Conservation (phyloP, 1,140 invertebrate species). For the Lepidurus apus region DNA sequence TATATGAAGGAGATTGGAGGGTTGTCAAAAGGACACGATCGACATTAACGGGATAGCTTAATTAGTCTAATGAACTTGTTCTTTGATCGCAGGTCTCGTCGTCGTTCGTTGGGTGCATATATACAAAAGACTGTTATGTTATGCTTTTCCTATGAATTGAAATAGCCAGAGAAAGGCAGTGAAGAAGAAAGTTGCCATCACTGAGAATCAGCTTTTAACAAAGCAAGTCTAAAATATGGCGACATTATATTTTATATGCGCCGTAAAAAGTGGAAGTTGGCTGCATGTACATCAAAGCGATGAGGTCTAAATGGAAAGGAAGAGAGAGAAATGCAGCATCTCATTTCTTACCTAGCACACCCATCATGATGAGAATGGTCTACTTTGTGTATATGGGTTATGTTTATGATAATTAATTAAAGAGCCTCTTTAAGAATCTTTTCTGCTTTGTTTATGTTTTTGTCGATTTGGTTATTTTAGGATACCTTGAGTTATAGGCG, state of each 20-base stretch:
- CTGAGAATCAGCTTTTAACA: neutral
- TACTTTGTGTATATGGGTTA: neutral
- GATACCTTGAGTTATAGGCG: too few species aligned
- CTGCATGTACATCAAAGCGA: slow-evolving; percentile 13
- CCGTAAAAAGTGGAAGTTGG: neutral
- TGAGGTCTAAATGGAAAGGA: neutral
- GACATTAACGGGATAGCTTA: neutral
- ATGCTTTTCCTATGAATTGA: neutral
- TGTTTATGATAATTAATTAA: neutral
- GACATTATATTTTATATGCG: neutral
- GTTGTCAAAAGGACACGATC: neutral
- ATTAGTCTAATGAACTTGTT: neutral
- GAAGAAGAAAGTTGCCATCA: slow-evolving; percentile 15
- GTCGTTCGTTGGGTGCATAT: neutral
- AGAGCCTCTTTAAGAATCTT: neutral
- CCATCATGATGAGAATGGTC: neutral
- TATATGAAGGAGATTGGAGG: neutral
- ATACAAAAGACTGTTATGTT: neutral
- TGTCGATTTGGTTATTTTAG: too few species aligned
- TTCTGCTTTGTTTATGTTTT: neutral
- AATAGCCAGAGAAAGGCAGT: neutral
- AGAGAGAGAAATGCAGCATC: slow-evolving; percentile 4
- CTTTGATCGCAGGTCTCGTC: neutral
- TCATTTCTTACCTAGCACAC: neutral
- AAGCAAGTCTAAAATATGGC: neutral